These are phyloP conservation scores for Drosophila birchii DNA, from an alignment of 2,888 invertebrate species.

Conservation along the genomic window DNA sequence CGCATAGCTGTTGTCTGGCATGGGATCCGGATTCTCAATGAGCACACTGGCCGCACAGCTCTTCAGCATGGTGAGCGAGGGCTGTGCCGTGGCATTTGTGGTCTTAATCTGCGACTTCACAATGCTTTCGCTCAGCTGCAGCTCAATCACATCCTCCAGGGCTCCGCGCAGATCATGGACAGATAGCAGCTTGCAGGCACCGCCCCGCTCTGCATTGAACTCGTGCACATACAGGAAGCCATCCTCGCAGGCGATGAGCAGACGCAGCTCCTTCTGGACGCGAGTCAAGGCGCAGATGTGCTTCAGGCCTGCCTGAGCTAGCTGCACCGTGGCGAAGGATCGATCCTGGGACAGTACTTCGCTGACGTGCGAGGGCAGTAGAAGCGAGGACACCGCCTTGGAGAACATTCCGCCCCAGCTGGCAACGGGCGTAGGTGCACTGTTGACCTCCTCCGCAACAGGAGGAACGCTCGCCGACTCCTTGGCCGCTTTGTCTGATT, in stretches of 20 bases:
- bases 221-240: conserved; percentile 84
- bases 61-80: conserved; percentile 64
- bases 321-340: conserved; percentile 83
- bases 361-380: conserved; percentile 83
- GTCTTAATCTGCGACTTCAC: conserved; percentile 62
- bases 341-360: conserved; percentile 84
- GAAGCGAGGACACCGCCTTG: conserved; percentile 83
- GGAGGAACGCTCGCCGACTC: conserved; percentile 13
- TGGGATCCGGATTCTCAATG: conserved; percentile 80
- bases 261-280: conserved; percentile 81
- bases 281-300: conserved; percentile 83
- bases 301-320: conserved; percentile 83
- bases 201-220: conserved; percentile 82
- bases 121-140: conserved; percentile 80
- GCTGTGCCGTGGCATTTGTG: conserved; percentile 39
- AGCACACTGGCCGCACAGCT: conserved; percentile 77
- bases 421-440: conserved; percentile 41
- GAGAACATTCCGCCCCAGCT: conserved; percentile 83
- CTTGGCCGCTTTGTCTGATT: conserved; percentile 51
- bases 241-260: conserved; percentile 84
- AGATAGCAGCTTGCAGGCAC: conserved; percentile 81
- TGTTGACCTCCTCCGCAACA: conserved; percentile 19
- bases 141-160: conserved; percentile 83
- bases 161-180: conserved; percentile 84
- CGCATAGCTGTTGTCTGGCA: conserved; percentile 89